These are phyloP conservation scores for Bufo gargarizans DNA, from an alignment of 2,113 vertebrate species.

Conservation along the genomic window DNA sequence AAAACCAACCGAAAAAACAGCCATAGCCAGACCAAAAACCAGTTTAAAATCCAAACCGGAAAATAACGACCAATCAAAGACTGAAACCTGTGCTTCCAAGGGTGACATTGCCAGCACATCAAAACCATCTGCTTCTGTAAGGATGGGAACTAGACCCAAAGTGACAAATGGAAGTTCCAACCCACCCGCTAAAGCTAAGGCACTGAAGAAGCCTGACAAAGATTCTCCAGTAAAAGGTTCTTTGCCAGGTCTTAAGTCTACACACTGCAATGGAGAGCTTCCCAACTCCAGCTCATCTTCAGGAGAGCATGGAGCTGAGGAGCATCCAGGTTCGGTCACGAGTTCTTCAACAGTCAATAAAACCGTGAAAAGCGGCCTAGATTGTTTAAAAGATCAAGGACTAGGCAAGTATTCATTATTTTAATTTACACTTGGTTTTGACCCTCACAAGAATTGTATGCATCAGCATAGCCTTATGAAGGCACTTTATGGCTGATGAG, in stretches of 20 bases:
- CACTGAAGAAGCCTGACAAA: slow-evolving; percentile 73
- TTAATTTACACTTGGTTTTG: background rate
- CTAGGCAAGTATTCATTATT: slow-evolving; percentile 35
- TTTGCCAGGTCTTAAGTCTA: slow-evolving; percentile 64
- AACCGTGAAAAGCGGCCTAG: slow-evolving; percentile 56
- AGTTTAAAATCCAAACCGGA: slow-evolving; percentile 74
- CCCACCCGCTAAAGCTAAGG: slow-evolving; percentile 72
- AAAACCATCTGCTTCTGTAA: slow-evolving; percentile 66
- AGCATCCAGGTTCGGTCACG: slow-evolving; percentile 63
- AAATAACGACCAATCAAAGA: slow-evolving; percentile 74
- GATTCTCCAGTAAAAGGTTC: slow-evolving; percentile 63
- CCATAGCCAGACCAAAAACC: slow-evolving; percentile 79
- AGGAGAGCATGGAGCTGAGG: slow-evolving; percentile 64
- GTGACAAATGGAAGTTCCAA: slow-evolving; percentile 70
- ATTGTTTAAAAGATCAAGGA: slow-evolving; percentile 55
- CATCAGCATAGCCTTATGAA: background rate
- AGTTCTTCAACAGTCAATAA: slow-evolving; percentile 43
- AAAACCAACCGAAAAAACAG: slow-evolving; percentile 75
- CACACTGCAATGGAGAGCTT: slow-evolving; percentile 65
- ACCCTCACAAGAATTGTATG: too few relatives aligned
- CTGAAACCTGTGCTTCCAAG: slow-evolving; percentile 68
- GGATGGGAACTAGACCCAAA: slow-evolving; percentile 86
- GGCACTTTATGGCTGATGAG: background rate
- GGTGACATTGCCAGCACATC: slow-evolving; percentile 70
- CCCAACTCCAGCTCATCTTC: slow-evolving; percentile 58